Conservation (phyloP, 2,113 vertebrate genomes). For the Perognathus longimembris region DNA sequence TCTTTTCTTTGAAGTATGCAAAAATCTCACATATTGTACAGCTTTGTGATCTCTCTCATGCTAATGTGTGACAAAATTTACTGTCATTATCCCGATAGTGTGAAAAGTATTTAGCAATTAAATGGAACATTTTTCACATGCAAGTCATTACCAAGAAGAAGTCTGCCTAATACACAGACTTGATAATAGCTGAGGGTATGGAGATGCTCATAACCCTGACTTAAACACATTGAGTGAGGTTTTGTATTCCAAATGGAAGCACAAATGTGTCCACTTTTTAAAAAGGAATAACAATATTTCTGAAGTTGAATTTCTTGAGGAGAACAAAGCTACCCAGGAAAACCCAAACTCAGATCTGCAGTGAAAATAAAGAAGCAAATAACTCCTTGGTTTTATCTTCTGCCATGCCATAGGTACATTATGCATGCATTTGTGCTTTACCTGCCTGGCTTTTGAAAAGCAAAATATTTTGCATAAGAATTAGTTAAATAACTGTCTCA, state of each 20-base stretch:
- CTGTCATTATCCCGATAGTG: conserved; percentile 42
- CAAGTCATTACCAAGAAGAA: background rate
- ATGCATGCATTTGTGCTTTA: background rate
- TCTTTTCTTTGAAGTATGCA: background rate
- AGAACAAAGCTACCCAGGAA: conserved; percentile 21
- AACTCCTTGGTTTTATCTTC: conserved; percentile 50
- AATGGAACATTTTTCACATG: conserved; percentile 42
- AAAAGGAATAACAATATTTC: conserved; percentile 45
- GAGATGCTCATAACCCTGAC: background rate
- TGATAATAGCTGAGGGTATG: background rate
- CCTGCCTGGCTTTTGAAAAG: background rate
- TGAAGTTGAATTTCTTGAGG: background rate
- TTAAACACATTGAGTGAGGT: background rate
- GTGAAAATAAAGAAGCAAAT: conserved; percentile 7
- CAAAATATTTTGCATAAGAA: conserved; percentile 5
- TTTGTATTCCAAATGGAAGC: background rate
- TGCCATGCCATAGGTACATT: background rate
- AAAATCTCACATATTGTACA: background rate
- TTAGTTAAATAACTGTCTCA: background rate
- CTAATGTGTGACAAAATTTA: conserved; percentile 28
- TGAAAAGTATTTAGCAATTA: conserved; percentile 42
- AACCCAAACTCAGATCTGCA: conserved; percentile 32
- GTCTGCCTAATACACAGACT: background rate
- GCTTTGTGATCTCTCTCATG: background rate
- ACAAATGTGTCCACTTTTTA: background rate